A percentile compares a stretch with the other conserved stretches of the same genome.
These are phyloP conservation scores for Drepana arcuata DNA, from an alignment of 1,140 invertebrate genomes.

Conservation along the genomic window DNA sequence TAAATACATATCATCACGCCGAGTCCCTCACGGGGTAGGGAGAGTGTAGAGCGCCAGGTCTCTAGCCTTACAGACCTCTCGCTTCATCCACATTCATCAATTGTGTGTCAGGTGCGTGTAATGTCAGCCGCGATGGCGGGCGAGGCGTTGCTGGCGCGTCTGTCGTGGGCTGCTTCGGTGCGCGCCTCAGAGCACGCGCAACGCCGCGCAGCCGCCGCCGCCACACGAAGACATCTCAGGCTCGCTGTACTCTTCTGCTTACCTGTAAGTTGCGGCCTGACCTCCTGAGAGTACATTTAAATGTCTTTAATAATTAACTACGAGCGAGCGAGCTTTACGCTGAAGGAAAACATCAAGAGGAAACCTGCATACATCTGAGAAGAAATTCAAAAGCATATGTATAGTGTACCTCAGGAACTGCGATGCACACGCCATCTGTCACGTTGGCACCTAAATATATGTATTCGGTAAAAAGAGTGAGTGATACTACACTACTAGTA, in stretches of 20 bases:
- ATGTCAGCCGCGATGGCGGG: conserved; percentile 64
- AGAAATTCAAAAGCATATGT: too few species aligned
- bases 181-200: conserved; percentile 55
- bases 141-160: conserved; percentile 51
- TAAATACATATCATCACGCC: conserved; percentile 12
- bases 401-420: too few species aligned
- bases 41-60: not conserved
- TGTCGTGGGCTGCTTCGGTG: conserved; percentile 57
- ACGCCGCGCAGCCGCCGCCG: conserved; percentile 50
- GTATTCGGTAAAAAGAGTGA: too few species aligned
- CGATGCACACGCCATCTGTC: too few species aligned
- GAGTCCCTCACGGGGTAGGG: not conserved
- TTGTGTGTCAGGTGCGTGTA: conserved; percentile 38
- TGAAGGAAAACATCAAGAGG: too few species aligned
- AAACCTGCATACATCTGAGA: too few species aligned
- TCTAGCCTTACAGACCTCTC: not conserved
- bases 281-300: too few species aligned
- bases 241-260: conserved; percentile 46
- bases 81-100: not conserved
- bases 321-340: too few species aligned
- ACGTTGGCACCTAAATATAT: too few species aligned
- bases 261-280: conserved; percentile 48
- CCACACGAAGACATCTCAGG: conserved; percentile 44
- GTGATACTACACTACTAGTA: too few species aligned
- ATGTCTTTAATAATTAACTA: too few species aligned